phyloP scores from a whole-genome alignment of 1,140 invertebrate species.

The Drosophila punjabiensis region DNA sequence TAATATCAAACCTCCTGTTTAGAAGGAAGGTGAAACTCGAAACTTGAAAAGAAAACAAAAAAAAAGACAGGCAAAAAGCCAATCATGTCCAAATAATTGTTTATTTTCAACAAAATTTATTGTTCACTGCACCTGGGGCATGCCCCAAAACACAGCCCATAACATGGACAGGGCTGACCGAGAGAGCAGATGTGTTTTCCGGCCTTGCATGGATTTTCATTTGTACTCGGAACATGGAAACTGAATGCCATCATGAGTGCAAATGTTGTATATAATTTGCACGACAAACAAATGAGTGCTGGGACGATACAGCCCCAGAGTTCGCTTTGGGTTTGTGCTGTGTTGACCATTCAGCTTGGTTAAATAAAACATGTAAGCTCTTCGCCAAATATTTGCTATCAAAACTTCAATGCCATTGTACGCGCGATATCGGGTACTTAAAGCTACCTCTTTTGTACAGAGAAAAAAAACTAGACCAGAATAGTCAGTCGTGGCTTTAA shows the following conservation, averaged over 20 bases:
- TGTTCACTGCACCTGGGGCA: conserved; percentile 70
- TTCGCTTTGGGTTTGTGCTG: conserved; percentile 25
- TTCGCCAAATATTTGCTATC: conserved; percentile 70
- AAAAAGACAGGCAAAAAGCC: conserved; percentile 20
- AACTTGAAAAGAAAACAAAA: conserved; percentile 20
- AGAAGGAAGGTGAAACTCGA: background rate
- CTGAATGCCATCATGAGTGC: conserved; percentile 42
- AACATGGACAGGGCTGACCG: background rate
- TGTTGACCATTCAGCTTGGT: conserved; percentile 76
- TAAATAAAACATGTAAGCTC: conserved; percentile 80
- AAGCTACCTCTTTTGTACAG: conserved; percentile 22
- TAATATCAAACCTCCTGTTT: conserved; percentile 8
- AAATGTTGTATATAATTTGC: conserved; percentile 70
- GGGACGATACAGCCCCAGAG: conserved; percentile 1
- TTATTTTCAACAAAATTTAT: conserved; percentile 76
- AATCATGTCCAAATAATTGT: conserved; percentile 69
- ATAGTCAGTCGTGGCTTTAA: background rate
- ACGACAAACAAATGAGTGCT: conserved; percentile 57
- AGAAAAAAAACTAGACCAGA: background rate
- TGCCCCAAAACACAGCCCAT: conserved; percentile 20
- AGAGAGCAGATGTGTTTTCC: conserved; percentile 25
- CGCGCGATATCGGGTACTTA: conserved; percentile 51
- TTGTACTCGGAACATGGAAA: conserved; percentile 54
- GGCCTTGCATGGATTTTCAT: conserved; percentile 36
- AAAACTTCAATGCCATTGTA: conserved; percentile 61